Evolutionary conservation across 1,140 invertebrate species (phyloP).

Genomic region (Drosophila malerkotliana): DNA sequence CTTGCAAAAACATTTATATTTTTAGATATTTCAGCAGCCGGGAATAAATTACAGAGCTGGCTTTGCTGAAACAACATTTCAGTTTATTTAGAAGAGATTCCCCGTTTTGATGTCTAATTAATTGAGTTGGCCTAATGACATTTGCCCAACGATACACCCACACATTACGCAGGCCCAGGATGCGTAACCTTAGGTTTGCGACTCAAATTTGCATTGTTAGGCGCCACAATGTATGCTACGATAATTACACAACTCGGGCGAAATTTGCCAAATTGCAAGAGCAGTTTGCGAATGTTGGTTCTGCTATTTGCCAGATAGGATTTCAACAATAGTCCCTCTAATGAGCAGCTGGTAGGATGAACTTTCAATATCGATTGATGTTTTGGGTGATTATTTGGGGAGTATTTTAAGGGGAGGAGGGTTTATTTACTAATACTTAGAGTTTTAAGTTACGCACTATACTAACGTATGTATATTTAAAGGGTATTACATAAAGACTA

Average conservation of each 20-base stretch:
- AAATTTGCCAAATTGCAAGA: constrained; percentile 39
- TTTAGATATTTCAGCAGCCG: constrained; percentile 30
- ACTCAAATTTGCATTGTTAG: constrained; percentile 29
- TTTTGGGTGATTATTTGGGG: background rate
- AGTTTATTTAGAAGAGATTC: constrained; percentile 14
- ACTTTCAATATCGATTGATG: constrained; percentile 1
- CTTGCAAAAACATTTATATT: constrained; percentile 36
- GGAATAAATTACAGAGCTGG: constrained; percentile 20
- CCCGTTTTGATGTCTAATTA: constrained; percentile 31
- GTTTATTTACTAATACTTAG: too few species aligned
- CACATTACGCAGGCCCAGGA: background rate
- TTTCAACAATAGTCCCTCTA: background rate
- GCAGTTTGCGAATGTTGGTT: constrained; percentile 7
- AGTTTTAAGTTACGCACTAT: too few species aligned
- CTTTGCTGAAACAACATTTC: constrained; percentile 1
- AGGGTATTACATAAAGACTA: too few species aligned
- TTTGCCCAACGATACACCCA: constrained; percentile 7
- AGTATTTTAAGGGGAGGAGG: background rate
- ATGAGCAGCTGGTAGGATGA: background rate
- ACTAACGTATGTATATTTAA: too few species aligned
- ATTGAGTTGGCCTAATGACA: constrained; percentile 38
- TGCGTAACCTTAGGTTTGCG: background rate
- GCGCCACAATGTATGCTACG: constrained; percentile 67
- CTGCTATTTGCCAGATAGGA: background rate
- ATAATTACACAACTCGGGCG: constrained; percentile 29